Conservation (phyloP, 2,888 invertebrate species). For the Campaea margaritaria region DNA sequence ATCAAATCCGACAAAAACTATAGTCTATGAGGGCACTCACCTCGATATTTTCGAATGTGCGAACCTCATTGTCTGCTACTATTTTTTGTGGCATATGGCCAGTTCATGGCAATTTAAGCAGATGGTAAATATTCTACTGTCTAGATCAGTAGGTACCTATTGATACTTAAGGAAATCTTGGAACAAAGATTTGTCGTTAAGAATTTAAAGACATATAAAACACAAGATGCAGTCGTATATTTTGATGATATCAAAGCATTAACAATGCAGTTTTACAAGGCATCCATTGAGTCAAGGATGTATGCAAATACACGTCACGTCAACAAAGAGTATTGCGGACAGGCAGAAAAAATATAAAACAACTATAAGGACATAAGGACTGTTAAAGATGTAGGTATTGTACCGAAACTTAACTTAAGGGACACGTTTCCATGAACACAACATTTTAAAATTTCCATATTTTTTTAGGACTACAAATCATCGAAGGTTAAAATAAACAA, state of each 20-base stretch:
- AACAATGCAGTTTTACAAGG: slow-evolving; percentile 65
- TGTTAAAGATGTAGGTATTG: slow-evolving; percentile 37
- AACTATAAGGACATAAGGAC: slow-evolving; percentile 58
- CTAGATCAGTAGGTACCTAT: slow-evolving; percentile 20
- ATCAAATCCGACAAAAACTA: slow-evolving; percentile 73
- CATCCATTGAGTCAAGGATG: slow-evolving; percentile 68
- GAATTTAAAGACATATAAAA: slow-evolving; percentile 44
- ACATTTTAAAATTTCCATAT: slow-evolving; percentile 27
- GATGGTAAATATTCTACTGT: slow-evolving; percentile 51
- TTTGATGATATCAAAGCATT: slow-evolving; percentile 28
- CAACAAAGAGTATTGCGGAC: slow-evolving; percentile 66
- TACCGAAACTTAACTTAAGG: slow-evolving; percentile 29
- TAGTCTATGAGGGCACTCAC: slow-evolving; percentile 76
- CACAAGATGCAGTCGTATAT: slow-evolving; percentile 8
- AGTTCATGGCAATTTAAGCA: slow-evolving; percentile 66
- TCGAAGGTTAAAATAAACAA: slow-evolving; percentile 14
- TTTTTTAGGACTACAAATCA: slow-evolving; percentile 17
- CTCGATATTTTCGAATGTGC: slow-evolving; percentile 79
- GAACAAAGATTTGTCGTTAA: slow-evolving; percentile 26
- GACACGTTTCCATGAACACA: slow-evolving; percentile 23
- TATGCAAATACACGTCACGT: slow-evolving; percentile 73
- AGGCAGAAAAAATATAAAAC: slow-evolving; percentile 61
- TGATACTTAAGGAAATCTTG: slow-evolving; percentile 27
- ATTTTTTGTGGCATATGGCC: slow-evolving; percentile 78
- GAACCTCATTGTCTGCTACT: slow-evolving; percentile 77